A percentile compares a stretch with the other conserved stretches of the same genome.
phyloP scores from a whole-genome alignment of 2,888 invertebrate species.

The Xanthorhoe spadicearia region DNA sequence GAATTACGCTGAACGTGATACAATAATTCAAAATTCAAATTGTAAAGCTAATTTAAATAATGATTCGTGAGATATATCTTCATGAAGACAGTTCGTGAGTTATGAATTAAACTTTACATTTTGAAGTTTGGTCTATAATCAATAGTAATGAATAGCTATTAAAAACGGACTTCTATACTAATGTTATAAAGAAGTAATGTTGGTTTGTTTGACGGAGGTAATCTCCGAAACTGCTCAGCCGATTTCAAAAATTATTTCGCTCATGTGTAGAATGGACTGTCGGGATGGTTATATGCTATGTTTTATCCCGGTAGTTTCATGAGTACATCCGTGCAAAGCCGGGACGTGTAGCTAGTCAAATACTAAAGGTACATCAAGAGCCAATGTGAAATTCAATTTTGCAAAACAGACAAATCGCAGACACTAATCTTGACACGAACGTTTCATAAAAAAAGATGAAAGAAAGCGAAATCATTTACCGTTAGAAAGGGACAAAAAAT shows the following conservation, averaged over 20 bases:
- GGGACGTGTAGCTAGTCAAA: too few relatives aligned
- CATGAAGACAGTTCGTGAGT: not conserved
- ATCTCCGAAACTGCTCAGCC: too few relatives aligned
- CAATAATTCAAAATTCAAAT: constrained; percentile 37
- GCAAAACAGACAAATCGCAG: not conserved
- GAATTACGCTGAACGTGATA: constrained; percentile 35
- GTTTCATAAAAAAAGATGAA: constrained; percentile 18
- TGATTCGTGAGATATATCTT: constrained; percentile 18
- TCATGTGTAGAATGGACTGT: too few relatives aligned
- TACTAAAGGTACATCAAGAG: not conserved
- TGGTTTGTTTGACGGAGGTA: too few relatives aligned
- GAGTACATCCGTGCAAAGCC: too few relatives aligned
- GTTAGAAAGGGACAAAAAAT: constrained; percentile 25
- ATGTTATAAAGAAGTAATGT: too few relatives aligned
- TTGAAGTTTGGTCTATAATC: not conserved
- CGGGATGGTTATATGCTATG: too few relatives aligned
- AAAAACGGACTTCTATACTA: too few relatives aligned
- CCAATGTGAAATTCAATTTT: not conserved
- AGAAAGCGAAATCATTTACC: constrained; percentile 5
- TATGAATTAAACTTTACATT: not conserved
- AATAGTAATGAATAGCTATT: too few relatives aligned
- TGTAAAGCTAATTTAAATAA: constrained; percentile 27
- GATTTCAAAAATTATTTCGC: too few relatives aligned
- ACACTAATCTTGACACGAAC: not conserved
- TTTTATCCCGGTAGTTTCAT: too few relatives aligned